Evolutionary conservation across 2,113 vertebrate species (phyloP), one percentile per base, ranked within the genome.

Genomic region (Zosterops borbonicus): DNA sequence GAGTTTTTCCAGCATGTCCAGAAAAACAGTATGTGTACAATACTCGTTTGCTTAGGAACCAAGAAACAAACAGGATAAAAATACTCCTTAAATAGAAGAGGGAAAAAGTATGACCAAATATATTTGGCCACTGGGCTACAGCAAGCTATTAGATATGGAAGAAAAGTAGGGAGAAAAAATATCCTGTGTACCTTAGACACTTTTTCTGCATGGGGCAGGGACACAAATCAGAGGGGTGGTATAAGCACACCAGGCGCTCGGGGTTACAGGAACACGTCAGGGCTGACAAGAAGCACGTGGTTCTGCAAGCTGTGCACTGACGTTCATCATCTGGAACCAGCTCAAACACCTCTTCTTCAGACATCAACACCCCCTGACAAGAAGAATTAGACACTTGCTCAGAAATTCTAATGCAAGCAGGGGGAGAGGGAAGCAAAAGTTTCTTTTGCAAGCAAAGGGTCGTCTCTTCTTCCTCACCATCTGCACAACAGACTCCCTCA

Each of bases 281-380:
- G 5, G 99, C 99, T 39, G 99, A 99, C 92, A 99, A 98, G 97
- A 99, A 99, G 92, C 99, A 99, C 2, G 99, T 99, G 37, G 99
- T 99, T 96, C 99, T 99, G 96, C 99, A 99, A 67, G 98, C 99
- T 83, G 98, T 96, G 94, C 99, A 99, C 97, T 99, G 99, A 9
- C 99, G 98, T 93, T 99, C 99, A 31, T 99, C 99, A 39, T 99
- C 99, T 37, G 99, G 99, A 86, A 99, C 97, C 91, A 99, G 98
- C 64, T 99, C 99, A 97, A 99, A 99, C 50, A 99, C 99, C 96
- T 99, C 99, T 95, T 99, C 99, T 94, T 99, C 99, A 15, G 98
- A 99, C 85, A 99, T 98, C 92, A 99, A 88, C 42, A 99, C 98
- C 22, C 99, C 99, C 99, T 99, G 92, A 39, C 92, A 76, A 85